These are phyloP conservation scores for Patiria miniata DNA, from an alignment of 35 echinoderm and acorn worm species.

Conservation along the genomic window DNA sequence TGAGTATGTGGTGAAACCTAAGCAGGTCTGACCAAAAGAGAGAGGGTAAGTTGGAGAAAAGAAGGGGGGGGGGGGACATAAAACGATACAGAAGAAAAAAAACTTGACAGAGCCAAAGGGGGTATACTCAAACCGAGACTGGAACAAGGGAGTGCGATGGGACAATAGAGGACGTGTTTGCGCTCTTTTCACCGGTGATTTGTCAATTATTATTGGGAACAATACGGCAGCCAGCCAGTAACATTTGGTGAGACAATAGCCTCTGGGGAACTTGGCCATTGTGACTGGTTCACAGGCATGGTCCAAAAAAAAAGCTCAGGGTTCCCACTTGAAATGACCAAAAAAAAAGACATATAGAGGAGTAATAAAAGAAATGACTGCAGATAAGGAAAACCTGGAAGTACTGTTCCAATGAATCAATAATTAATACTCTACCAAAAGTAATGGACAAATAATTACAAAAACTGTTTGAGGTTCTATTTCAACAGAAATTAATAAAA, in stretches of 20 bases:
- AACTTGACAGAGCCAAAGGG: neutral
- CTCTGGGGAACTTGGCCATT: neutral
- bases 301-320: too few species aligned
- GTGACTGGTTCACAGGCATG: too few species aligned
- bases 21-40: neutral
- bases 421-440: too few species aligned
- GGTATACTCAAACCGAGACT: neutral
- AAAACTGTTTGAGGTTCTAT: too few species aligned
- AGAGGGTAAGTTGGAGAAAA: neutral
- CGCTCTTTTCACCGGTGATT: conserved; percentile 16
- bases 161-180: conserved; percentile 8
- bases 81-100: neutral
- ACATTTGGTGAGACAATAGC: conserved; percentile 52
- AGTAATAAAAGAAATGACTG: too few species aligned
- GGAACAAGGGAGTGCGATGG: neutral
- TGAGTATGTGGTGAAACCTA: neutral
- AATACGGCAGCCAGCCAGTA: conserved; percentile 23
- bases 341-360: too few species aligned
- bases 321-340: too few species aligned
- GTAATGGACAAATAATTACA: too few species aligned
- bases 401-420: too few species aligned
- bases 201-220: conserved; percentile 37
- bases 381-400: too few species aligned
- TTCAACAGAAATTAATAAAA: too few species aligned
- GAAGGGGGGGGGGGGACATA: neutral